Conservation (phyloP, 2,797 vertebrate species). For the Zalophus californianus region DNA sequence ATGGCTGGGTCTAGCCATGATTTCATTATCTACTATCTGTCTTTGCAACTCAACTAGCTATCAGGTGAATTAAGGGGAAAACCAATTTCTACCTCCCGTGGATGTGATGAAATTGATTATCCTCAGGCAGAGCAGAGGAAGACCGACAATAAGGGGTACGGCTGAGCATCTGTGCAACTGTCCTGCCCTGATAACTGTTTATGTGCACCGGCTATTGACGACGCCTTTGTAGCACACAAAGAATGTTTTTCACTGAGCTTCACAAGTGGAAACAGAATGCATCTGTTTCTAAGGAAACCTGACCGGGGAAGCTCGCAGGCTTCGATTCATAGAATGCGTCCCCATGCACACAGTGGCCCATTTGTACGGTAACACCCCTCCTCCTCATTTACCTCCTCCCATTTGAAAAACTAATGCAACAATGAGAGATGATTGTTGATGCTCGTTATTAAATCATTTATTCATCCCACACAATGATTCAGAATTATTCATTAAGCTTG, state of each 20-base stretch:
- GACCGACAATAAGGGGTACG: constrained; percentile 62
- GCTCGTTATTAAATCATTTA: constrained; percentile 80
- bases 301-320: constrained; percentile 32
- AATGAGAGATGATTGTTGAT: constrained; percentile 75
- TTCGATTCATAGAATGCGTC: constrained; percentile 58
- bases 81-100: constrained; percentile 69
- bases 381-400: constrained; percentile 68
- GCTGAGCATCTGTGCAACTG: constrained; percentile 57
- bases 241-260: constrained; percentile 53
- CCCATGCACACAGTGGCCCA: constrained; percentile 1
- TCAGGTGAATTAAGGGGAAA: constrained; percentile 75
- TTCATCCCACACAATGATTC: constrained; percentile 75
- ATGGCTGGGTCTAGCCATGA: not conserved
- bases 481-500: constrained; percentile 76
- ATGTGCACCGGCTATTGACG: constrained; percentile 73
- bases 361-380: constrained; percentile 46
- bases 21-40: constrained; percentile 73
- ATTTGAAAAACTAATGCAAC: constrained; percentile 77
- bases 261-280: constrained; percentile 66
- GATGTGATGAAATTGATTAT: constrained; percentile 75
- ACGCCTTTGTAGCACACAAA: constrained; percentile 75
- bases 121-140: constrained; percentile 67
- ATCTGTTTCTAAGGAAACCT: constrained; percentile 86
- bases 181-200: constrained; percentile 74
- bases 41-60: constrained; percentile 63